Base-by-base conservation (phyloP, 1,140 invertebrate genomes). In the Drosophila paulistorum region DNA sequence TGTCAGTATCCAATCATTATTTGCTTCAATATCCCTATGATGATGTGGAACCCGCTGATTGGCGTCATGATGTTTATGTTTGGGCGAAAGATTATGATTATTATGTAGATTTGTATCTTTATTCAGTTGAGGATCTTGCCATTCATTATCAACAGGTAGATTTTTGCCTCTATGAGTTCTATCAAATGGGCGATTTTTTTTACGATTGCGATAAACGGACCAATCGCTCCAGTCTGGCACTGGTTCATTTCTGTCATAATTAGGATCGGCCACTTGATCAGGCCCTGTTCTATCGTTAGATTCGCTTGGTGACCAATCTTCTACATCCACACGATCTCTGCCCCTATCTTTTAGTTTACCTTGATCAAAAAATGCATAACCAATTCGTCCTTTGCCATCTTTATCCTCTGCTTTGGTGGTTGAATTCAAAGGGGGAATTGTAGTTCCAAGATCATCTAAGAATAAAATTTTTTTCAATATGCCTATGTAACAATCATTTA, bases 151-250 rank as follows among this genome's bases (percentile, higher is more conserved):
- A n/a, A 10, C 7, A 14, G 45, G 45, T 11, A 2, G 17, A 23
- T 35, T 35, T 30, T 10, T 3, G 0, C 30, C 30, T 6, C 14
- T 14, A 30, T 30, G 30, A 11, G 0, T 14, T 37, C 9, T 13
- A 14, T 59, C 13, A 11, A 37, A 3, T 5, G 33, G 10, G 20
- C 9, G 33, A 33, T 11, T 17, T 39, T 37, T 17, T 1, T 59
- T 10, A 14, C 33, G 33, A 59, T 59, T 37, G 39, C 33, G 30
- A 59, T 66, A 42, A 13, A 54, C 41, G 0, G 45, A 30, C 72
- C 70, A 67, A 7, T 65, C 61, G 1, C 10, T 13, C 2, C 10
- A 3, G 4, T 4, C 26, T 9, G 51, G 7, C n/a, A 13, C n/a
- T 11, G 39, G 30, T n/a, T 2, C 13, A n/a, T 11, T 1, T 20